Conservation (phyloP, 2,797 vertebrate genomes). For the Acrossocheilus wenchowensis region DNA sequence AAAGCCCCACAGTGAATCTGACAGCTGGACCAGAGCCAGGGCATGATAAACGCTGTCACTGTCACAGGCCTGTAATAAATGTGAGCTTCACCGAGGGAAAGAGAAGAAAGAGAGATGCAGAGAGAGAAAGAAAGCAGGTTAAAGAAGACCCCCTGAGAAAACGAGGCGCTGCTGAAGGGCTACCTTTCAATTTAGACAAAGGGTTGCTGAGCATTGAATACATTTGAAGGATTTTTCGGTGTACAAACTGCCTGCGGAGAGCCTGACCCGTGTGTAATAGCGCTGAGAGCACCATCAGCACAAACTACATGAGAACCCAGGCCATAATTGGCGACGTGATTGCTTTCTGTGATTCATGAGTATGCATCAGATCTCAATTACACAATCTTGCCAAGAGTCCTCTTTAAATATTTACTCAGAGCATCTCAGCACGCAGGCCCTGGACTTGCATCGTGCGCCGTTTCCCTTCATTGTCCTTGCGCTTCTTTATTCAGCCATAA, state of each 20-base stretch:
- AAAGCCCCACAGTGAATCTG: slow-evolving; percentile 69
- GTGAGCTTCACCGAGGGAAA: slow-evolving; percentile 20
- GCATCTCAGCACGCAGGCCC: slow-evolving; percentile 10
- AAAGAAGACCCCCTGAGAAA: slow-evolving; percentile 30
- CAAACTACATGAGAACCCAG: neutral
- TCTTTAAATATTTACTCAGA: slow-evolving; percentile 56
- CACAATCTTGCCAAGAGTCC: slow-evolving; percentile 48
- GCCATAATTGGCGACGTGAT: slow-evolving; percentile 39
- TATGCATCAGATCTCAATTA: slow-evolving; percentile 50
- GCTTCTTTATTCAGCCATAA: slow-evolving; percentile 43
- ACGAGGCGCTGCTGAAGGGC: slow-evolving; percentile 29
- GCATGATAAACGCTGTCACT: slow-evolving; percentile 64
- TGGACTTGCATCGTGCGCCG: slow-evolving; percentile 3
- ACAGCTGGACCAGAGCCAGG: slow-evolving; percentile 74
- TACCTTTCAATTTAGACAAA: slow-evolving; percentile 49
- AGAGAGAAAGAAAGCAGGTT: slow-evolving; percentile 16
- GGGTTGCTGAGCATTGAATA: slow-evolving; percentile 35
- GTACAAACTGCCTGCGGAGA: slow-evolving; percentile 34
- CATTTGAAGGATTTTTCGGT: slow-evolving; percentile 30
- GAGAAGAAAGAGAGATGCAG: slow-evolving; percentile 6
- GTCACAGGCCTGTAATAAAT: slow-evolving; percentile 52
- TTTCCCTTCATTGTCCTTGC: slow-evolving; percentile 42
- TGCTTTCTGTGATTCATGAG: slow-evolving; percentile 44
- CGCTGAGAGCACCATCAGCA: slow-evolving; percentile 41
- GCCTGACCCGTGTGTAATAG: slow-evolving; percentile 31